Percentiles rank a stretch among this genome's conserved stretches.
These are phyloP conservation scores for Myiotriccus ornatus DNA, from an alignment of 2,797 vertebrate species.

Conservation along the genomic window DNA sequence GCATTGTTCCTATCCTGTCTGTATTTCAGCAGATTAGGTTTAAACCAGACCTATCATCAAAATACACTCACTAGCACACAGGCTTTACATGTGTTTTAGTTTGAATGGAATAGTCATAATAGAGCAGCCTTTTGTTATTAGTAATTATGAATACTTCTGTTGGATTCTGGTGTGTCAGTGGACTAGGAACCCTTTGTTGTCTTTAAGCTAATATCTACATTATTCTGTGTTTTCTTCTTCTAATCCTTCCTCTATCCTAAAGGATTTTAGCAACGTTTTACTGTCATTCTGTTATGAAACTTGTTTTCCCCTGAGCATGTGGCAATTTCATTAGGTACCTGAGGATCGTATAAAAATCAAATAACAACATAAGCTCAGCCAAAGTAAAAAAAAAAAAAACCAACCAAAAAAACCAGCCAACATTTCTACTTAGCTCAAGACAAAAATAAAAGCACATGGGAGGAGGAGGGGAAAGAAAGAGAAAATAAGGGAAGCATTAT, in stretches of 20 bases:
- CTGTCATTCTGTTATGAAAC: slow-evolving; percentile 36
- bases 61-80: slow-evolving; percentile 3
- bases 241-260: slow-evolving; percentile 18
- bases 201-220: slow-evolving; percentile 17
- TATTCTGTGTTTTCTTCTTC: slow-evolving; percentile 25
- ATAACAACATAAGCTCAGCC: not conserved
- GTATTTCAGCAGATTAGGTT: slow-evolving; percentile 58
- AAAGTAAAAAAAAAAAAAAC: not conserved
- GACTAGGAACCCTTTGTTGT: not conserved
- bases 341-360: slow-evolving; percentile 32
- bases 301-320: slow-evolving; percentile 33
- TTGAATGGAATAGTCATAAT: not conserved
- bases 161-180: not conserved
- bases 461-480: not conserved
- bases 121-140: slow-evolving; percentile 45
- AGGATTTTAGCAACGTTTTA: slow-evolving; percentile 27
- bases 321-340: slow-evolving; percentile 52
- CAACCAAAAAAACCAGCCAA: not conserved
- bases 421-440: not conserved
- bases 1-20: slow-evolving; percentile 45
- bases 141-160: slow-evolving; percentile 32
- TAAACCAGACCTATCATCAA: slow-evolving; percentile 56
- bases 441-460: slow-evolving; percentile 56
- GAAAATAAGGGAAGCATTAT: not conserved
- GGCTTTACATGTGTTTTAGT: slow-evolving; percentile 31